These are phyloP conservation scores for Rhadinocentrus ornatus DNA, from an alignment of 2,797 vertebrate species.

Conservation along the genomic window DNA sequence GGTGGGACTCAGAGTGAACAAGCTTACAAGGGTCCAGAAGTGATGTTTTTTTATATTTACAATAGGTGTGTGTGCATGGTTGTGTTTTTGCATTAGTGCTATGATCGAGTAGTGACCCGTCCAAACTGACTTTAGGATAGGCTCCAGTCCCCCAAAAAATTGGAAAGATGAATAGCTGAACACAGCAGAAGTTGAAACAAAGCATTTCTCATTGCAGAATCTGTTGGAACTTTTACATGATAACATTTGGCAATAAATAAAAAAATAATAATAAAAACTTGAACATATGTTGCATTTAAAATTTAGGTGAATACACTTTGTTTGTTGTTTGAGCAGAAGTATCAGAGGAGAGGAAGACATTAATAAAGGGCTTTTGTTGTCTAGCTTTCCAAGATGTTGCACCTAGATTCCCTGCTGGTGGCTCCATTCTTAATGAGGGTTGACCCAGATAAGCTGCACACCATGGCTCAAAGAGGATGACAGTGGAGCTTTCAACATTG, in stretches of 20 bases:
- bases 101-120: neutral
- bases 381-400: constrained; percentile 39
- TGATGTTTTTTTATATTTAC: neutral
- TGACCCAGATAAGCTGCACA: constrained; percentile 54
- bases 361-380: constrained; percentile 37
- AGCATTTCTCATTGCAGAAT: neutral
- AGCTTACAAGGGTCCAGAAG: too few species aligned
- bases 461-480: constrained; percentile 32
- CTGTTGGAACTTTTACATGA: constrained; percentile 24
- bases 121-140: neutral
- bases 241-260: constrained; percentile 14
- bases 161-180: neutral
- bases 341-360: constrained; percentile 3
- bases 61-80: neutral
- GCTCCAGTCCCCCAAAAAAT: neutral
- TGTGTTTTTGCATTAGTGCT: neutral
- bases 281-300: constrained; percentile 52
- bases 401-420: constrained; percentile 45
- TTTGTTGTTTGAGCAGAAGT: constrained; percentile 22
- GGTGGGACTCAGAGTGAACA: neutral
- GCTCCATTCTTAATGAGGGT: constrained; percentile 57
- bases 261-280: neutral
- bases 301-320: constrained; percentile 36
- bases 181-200: constrained; percentile 10
- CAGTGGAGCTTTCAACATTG: constrained; percentile 21